phyloP scores from a whole-genome alignment of 2,797 vertebrate genomes.

The Diplodus sargus region DNA sequence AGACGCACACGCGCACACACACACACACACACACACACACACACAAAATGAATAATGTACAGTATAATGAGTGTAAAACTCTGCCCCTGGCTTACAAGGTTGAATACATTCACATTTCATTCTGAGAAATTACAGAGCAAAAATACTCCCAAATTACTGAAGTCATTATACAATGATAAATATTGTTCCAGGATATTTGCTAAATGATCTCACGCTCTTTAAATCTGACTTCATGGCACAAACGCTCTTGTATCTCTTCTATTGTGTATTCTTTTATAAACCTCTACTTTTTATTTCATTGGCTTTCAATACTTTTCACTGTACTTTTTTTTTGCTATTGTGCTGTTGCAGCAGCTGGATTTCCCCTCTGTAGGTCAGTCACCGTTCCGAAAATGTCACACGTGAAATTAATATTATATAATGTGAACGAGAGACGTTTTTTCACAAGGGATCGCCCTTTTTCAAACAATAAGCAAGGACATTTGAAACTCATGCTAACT shows the following conservation, averaged over 20 bases:
- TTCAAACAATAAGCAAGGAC: no score
- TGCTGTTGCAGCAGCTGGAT: no score
- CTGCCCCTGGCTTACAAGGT: slow-evolving; percentile 49
- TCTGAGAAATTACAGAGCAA: slow-evolving; percentile 12
- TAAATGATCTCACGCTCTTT: slow-evolving; percentile 2
- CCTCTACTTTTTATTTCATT: not conserved
- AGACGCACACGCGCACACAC: slow-evolving; percentile 16
- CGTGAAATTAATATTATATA: no score
- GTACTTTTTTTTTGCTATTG: not conserved
- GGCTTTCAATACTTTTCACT: not conserved
- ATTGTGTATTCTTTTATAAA: not conserved
- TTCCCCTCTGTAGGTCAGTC: not conserved
- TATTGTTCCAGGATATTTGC: slow-evolving; percentile 27
- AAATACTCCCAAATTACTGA: slow-evolving; percentile 26
- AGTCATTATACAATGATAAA: slow-evolving; percentile 29
- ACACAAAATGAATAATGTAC: slow-evolving; percentile 47
- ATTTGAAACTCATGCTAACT: no score
- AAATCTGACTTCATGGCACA: slow-evolving; percentile 4
- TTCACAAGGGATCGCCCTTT: no score
- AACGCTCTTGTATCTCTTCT: not conserved
- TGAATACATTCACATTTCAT: slow-evolving; percentile 54
- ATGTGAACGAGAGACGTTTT: no score
- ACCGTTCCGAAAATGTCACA: no score
- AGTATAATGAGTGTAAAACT: slow-evolving; percentile 55
- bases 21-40: slow-evolving; percentile 21